Percentiles rank a stretch among this genome's conserved stretches.
phyloP scores from a whole-genome alignment of 2,888 invertebrate genomes.

The Podabrus alpinus region DNA sequence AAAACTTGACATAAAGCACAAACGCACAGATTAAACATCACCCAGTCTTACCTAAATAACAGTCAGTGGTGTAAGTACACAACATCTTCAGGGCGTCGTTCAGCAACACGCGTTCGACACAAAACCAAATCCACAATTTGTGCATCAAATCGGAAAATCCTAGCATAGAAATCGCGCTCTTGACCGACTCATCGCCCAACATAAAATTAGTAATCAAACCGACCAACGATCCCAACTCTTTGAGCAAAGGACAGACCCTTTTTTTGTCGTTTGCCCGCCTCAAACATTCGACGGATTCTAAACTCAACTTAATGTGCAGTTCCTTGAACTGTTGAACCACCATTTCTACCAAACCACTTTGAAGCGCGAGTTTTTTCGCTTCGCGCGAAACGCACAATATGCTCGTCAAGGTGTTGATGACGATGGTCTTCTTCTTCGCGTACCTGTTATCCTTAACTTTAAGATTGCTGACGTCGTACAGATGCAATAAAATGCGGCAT shows the following conservation, averaged over 20 bases:
- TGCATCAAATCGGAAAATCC: constrained; percentile 64
- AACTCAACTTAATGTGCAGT: constrained; percentile 55
- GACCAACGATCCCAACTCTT: constrained; percentile 62
- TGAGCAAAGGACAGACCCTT: constrained; percentile 57
- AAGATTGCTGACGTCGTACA: constrained; percentile 55
- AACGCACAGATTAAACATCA: not conserved
- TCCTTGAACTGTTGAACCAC: constrained; percentile 56
- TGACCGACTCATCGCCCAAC: constrained; percentile 60
- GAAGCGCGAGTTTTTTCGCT: constrained; percentile 56
- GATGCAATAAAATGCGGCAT: constrained; percentile 55
- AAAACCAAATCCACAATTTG: constrained; percentile 71
- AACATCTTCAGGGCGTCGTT: constrained; percentile 62
- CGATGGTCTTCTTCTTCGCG: constrained; percentile 51
- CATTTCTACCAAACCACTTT: constrained; percentile 51
- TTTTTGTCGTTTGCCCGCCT: constrained; percentile 54
- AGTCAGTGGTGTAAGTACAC: constrained; percentile 66
- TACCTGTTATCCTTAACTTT: constrained; percentile 36
- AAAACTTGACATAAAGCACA: constrained; percentile 21
- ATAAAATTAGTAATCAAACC: constrained; percentile 64
- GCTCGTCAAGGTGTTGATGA: constrained; percentile 54
- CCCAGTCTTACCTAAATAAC: constrained; percentile 60
- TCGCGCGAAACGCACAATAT: constrained; percentile 55
- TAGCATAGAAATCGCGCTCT: constrained; percentile 60
- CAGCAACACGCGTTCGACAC: constrained; percentile 61
- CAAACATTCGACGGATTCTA: constrained; percentile 56